Conservation (phyloP, 2,888 invertebrate genomes). For the Sinodicranocentrus sp. region DNA sequence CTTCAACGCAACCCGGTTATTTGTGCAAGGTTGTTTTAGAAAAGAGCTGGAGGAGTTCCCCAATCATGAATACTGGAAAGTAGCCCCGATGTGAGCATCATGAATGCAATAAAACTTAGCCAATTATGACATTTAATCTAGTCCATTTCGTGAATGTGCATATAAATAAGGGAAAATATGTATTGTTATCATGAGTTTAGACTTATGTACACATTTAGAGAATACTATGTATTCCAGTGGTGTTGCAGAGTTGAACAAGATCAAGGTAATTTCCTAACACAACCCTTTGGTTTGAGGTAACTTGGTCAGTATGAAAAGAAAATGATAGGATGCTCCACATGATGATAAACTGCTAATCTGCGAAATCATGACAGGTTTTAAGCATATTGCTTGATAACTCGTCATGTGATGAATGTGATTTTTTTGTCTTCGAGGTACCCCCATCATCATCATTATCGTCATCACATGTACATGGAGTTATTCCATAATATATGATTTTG, state of each 20-base stretch:
- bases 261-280: too few species aligned
- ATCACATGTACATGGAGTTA: conserved; percentile 21
- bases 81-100: too few species aligned
- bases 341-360: conserved; percentile 69
- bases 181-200: not conserved
- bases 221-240: too few species aligned
- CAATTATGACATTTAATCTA: conserved; percentile 64
- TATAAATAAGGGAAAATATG: conserved; percentile 5
- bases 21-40: too few species aligned
- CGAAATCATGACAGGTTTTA: conserved; percentile 70
- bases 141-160: conserved; percentile 24
- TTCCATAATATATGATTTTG: conserved; percentile 37
- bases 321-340: conserved; percentile 64
- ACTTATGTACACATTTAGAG: not conserved
- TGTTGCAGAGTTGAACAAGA: too few species aligned
- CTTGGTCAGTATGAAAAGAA: conserved; percentile 61
- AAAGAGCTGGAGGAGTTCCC: too few species aligned
- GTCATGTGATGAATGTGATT: conserved; percentile 60
- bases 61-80: too few species aligned
- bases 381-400: conserved; percentile 68
- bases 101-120: conserved; percentile 20
- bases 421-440: conserved; percentile 38
- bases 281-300: conserved; percentile 22
- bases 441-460: conserved; percentile 37
- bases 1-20: too few species aligned